phyloP scores from a whole-genome alignment of 2,113 vertebrate species.

The Laticauda colubrina region DNA sequence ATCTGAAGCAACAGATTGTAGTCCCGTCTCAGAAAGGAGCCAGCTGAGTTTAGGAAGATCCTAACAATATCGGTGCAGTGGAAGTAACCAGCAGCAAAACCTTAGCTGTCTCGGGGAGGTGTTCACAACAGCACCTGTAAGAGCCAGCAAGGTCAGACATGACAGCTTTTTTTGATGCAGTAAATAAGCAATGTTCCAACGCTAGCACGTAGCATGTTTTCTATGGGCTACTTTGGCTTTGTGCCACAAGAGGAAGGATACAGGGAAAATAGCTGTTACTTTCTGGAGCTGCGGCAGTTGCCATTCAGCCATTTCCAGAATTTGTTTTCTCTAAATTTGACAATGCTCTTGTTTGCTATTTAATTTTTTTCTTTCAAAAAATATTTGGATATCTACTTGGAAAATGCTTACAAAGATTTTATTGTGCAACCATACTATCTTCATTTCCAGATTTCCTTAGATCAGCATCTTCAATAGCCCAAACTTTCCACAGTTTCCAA shows the following conservation, averaged over 20 bases:
- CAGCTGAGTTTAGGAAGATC: background rate
- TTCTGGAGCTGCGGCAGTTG: background rate
- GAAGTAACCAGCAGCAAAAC: background rate
- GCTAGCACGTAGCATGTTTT: background rate
- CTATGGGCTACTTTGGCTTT: background rate
- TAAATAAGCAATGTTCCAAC: background rate
- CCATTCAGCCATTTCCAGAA: background rate
- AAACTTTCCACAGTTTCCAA: background rate
- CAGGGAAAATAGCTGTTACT: background rate
- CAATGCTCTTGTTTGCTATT: background rate
- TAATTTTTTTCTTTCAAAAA: background rate
- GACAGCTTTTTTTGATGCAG: background rate
- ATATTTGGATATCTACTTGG: background rate
- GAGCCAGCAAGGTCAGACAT: rapidly evolving
- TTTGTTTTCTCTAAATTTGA: background rate
- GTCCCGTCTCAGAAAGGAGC: background rate
- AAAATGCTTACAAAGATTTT: background rate
- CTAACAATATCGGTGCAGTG: background rate
- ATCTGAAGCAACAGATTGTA: background rate
- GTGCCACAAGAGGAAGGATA: background rate
- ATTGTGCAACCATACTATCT: background rate
- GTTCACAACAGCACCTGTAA: background rate
- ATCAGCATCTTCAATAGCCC: background rate
- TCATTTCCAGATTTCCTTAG: background rate
- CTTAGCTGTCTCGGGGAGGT: rapidly evolving